These are phyloP conservation scores for Esperia sulphurella DNA, from an alignment of 2,888 invertebrate species.

Conservation along the genomic window DNA sequence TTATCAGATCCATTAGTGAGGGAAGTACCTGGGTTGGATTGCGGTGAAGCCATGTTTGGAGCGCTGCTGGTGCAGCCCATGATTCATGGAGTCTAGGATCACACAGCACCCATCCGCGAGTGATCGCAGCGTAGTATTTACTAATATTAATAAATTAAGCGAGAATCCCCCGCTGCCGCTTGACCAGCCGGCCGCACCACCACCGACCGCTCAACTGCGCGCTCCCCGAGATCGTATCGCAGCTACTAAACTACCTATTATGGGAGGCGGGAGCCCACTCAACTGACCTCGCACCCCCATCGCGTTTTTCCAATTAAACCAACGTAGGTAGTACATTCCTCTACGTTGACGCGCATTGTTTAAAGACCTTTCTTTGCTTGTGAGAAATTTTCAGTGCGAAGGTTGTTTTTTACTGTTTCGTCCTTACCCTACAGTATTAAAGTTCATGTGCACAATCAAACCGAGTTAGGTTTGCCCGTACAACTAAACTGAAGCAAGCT, in stretches of 20 bases:
- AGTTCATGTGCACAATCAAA: no score
- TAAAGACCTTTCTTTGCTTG: slow-evolving; percentile 33
- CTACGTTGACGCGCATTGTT: slow-evolving; percentile 62
- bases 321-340: slow-evolving; percentile 54
- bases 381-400: slow-evolving; percentile 20
- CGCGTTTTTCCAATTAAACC: slow-evolving; percentile 76
- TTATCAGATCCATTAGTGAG: no score
- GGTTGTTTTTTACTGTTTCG: slow-evolving; percentile 4
- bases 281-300: slow-evolving; percentile 77
- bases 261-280: slow-evolving; percentile 70
- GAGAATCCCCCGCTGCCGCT: slow-evolving; percentile 20
- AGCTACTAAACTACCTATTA: slow-evolving; percentile 48
- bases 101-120: slow-evolving; percentile 24
- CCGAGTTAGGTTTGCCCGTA: background rate
- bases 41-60: slow-evolving; percentile 46
- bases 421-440: background rate
- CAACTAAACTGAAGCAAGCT: no score
- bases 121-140: background rate
- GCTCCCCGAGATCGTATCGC: slow-evolving; percentile 64
- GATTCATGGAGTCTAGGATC: slow-evolving; percentile 29
- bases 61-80: slow-evolving; percentile 75
- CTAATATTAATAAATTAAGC: background rate
- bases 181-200: slow-evolving; percentile 49
- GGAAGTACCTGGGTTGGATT: slow-evolving; percentile 28
- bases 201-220: slow-evolving; percentile 54